Base-by-base conservation (phyloP, 1,140 invertebrate species). In the Cryptotermes secundus region DNA sequence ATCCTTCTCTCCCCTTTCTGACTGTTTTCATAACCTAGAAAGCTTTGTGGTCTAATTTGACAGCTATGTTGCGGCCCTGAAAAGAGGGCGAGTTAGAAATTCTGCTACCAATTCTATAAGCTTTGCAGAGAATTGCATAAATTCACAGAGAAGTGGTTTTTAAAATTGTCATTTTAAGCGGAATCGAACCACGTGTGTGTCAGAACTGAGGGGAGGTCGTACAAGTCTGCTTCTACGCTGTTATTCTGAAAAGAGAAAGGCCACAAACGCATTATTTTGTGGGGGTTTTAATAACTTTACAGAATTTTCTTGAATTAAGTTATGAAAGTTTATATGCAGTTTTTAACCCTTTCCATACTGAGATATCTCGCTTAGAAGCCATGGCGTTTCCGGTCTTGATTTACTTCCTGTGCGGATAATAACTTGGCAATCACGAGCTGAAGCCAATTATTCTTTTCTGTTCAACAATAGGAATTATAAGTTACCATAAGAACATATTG, bases 1-100 rank as follows among this genome's bases (percentile, higher is more conserved):
- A 72, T 72, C n/a, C 59, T 31, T 26, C 59, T 0, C 7, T 72
- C 59, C 26, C 59, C 26, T 72, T 49, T 72, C 59, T 72, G 53
- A 59, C 53, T 59, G 59, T 72, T 72, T 72, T 31, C 59, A 72
- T 72, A 72, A n/a, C 59, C 59, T 72, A 31, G 16, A 72, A 72
- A 72, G 26, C 59, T 72, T 31, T 72, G 26, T 72, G n/a, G 59
- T 72, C 14, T 72, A 72, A 72, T 72, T 31, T 72, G 59, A 72
- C 59, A 31, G 26, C 59, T 72, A 72, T n/a, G 59, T n/a, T 72
- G 26, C n/a, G n/a, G n/a, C 31, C 31, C 59, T 72, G 59, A 72
- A 31, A 72, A 72, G 26, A 3, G 59, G 26, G 59, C 10, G n/a
- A 31, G 26, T 72, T n/a, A 72, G 26, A 72, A 72, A 72, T 72